Conservation (phyloP, 1,140 invertebrate species). For the Paralvinella palmiformis region DNA sequence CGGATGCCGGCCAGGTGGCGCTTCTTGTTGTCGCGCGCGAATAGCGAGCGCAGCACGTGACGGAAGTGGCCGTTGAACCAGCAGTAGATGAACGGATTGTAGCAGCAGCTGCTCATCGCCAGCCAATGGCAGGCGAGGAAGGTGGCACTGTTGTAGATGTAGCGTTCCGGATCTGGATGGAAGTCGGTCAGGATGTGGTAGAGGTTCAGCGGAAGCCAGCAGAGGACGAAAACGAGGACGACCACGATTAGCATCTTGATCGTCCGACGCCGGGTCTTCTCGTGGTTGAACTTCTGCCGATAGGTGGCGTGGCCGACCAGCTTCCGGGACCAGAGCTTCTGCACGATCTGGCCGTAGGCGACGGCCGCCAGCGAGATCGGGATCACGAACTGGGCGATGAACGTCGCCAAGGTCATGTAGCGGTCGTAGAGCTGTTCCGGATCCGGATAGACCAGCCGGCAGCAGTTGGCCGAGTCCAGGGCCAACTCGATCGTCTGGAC, state of each 20-base stretch:
- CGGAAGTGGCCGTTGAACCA: conserved; percentile 52
- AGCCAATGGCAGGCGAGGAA: conserved; percentile 55
- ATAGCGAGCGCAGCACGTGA: background rate
- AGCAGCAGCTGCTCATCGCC: conserved; percentile 56
- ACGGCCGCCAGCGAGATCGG: conserved; percentile 51
- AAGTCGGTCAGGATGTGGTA: conserved; percentile 55
- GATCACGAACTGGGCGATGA: conserved; percentile 54
- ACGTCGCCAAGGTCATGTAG: conserved; percentile 48
- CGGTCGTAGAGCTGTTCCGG: conserved; percentile 39
- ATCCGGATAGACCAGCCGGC: conserved; percentile 42
- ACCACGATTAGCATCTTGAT: conserved; percentile 52
- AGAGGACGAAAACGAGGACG: conserved; percentile 51
- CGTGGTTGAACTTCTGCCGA: conserved; percentile 34
- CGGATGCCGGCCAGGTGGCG: background rate
- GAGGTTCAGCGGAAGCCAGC: conserved; percentile 55
- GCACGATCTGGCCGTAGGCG: conserved; percentile 46
- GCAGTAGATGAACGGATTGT: conserved; percentile 57
- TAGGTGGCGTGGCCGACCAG: conserved; percentile 22
- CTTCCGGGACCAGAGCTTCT: conserved; percentile 34
- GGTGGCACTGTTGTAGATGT: conserved; percentile 31
- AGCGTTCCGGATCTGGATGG: conserved; percentile 38
- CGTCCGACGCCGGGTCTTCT: conserved; percentile 44
- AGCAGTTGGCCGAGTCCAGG: conserved; percentile 31
- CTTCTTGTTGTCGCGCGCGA: background rate
- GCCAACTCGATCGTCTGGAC: conserved; percentile 23